Percentiles rank a stretch among this genome's conserved stretches.
phyloP scores from a whole-genome alignment of 2,888 invertebrate species.

The Tenthredo distinguenda region DNA sequence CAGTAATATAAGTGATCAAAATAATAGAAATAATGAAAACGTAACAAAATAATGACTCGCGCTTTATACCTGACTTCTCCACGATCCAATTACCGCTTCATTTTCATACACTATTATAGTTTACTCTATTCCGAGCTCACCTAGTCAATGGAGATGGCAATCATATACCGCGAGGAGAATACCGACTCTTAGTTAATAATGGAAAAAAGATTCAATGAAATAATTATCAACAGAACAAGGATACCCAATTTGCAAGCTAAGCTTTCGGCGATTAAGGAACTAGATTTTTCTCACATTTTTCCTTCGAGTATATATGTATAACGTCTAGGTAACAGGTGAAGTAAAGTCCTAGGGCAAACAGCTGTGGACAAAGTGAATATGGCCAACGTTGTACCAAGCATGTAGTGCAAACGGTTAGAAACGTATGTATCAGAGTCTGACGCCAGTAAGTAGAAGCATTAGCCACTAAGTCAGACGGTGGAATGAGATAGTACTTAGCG shows the following conservation, averaged over 20 bases:
- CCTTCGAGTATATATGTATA: background rate
- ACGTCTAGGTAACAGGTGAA: slow-evolving; percentile 22
- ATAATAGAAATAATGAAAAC: slow-evolving; percentile 37
- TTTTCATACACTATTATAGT: background rate
- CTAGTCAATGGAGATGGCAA: background rate
- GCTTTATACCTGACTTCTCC: slow-evolving; percentile 39
- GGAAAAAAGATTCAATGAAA: background rate
- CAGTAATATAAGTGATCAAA: slow-evolving; percentile 22
- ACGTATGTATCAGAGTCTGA: slow-evolving; percentile 15
- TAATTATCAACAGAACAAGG: background rate
- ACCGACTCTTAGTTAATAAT: background rate
- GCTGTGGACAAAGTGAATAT: slow-evolving; percentile 18
- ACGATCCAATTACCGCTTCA: slow-evolving; percentile 49
- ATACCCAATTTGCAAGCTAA: background rate
- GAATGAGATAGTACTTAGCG: slow-evolving; percentile 68
- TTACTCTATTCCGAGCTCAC: background rate
- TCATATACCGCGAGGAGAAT: background rate
- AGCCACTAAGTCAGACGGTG: slow-evolving; percentile 55
- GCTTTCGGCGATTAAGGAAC: background rate
- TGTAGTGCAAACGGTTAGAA: slow-evolving; percentile 38
- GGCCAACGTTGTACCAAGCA: slow-evolving; percentile 21
- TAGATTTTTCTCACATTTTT: background rate
- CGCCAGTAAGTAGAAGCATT: slow-evolving; percentile 39
- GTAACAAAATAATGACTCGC: slow-evolving; percentile 40
- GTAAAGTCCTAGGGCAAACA: slow-evolving; percentile 16